A percentile compares a stretch with the other conserved stretches of the same genome.
These are phyloP conservation scores for Melanotaenia nigrans DNA, from an alignment of 2,797 vertebrate genomes.

Conservation along the genomic window DNA sequence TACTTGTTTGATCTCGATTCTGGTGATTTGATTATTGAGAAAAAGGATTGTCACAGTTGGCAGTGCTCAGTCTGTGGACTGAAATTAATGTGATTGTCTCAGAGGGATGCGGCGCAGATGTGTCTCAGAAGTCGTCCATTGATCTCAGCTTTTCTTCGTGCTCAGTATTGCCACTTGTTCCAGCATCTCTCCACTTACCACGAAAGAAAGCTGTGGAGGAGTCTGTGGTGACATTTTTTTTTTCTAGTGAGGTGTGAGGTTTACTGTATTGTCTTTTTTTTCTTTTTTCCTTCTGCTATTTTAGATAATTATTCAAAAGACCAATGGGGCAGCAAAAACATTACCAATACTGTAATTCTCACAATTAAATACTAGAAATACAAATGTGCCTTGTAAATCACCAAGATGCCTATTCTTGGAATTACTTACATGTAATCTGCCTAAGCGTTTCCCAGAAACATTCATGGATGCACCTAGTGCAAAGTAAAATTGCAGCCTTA, in stretches of 20 bases:
- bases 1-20: slow-evolving; percentile 42
- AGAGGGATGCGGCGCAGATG: slow-evolving; percentile 4
- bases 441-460: no score
- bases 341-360: no score
- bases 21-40: slow-evolving; percentile 34
- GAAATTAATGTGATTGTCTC: slow-evolving; percentile 9
- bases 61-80: slow-evolving; percentile 11
- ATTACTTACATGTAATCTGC: no score
- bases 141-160: slow-evolving; percentile 2
- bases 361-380: no score
- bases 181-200: not conserved
- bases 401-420: no score
- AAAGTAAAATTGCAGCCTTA: no score
- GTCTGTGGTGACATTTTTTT: not conserved
- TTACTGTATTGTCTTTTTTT: not conserved
- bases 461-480: no score
- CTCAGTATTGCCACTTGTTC: not conserved
- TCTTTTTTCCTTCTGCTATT: no score
- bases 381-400: no score
- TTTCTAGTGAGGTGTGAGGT: not conserved
- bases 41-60: slow-evolving; percentile 30
- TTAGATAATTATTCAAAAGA: no score
- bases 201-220: not conserved
- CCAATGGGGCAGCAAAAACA: no score
- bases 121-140: slow-evolving; percentile 6